Evolutionary conservation across 2,888 invertebrate species (phyloP), one percentile per base, ranked within the genome.

Genomic region (Plusia festucae): DNA sequence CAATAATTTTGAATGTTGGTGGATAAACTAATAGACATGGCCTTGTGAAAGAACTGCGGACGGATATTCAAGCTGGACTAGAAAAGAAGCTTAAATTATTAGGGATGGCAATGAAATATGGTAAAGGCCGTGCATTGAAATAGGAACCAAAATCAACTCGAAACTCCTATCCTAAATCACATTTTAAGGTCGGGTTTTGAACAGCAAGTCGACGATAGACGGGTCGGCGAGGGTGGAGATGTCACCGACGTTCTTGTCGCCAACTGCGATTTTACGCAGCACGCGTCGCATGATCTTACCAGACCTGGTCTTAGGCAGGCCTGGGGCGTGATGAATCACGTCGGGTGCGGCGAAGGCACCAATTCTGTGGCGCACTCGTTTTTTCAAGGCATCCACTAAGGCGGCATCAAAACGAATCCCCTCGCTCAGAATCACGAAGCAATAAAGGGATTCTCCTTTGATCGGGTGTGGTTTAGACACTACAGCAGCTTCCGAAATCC

Each of bases 251-350:
- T 99, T 97, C 54, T 93, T 95, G 87, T 99, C 99, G 46, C 98
- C 98, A 2, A 97, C 93, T 0, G 99, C 99, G 15, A 99, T 97
- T 93, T 99, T 99, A 73, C 99, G 96, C 70, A 99, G 95, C 66
- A 99, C 97, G 74, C 99, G 96, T 69, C 99, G 96, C 98, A 99
- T 99, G 70, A 99, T 99, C 94, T 99, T 99, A 1, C 99, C 99
- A 0, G 99, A 99, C 55, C 99, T 96, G 0, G 99, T 99, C 93
- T 99, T 99, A 0, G 99, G 99, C 73, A 99, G 95, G 0, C 97
- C 98, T 0, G 99, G 98, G 0, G 99, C 99, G 89, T 98, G 96
- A 81, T 99, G 99, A 65, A 99, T 97, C 44, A 97, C 96, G 88
- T 99, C 99, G 0, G 99, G 99, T 82, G 97, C 97, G 0, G 99